These are phyloP conservation scores for Chloroclystis v-ata DNA, from an alignment of 2,888 invertebrate genomes.

Conservation along the genomic window DNA sequence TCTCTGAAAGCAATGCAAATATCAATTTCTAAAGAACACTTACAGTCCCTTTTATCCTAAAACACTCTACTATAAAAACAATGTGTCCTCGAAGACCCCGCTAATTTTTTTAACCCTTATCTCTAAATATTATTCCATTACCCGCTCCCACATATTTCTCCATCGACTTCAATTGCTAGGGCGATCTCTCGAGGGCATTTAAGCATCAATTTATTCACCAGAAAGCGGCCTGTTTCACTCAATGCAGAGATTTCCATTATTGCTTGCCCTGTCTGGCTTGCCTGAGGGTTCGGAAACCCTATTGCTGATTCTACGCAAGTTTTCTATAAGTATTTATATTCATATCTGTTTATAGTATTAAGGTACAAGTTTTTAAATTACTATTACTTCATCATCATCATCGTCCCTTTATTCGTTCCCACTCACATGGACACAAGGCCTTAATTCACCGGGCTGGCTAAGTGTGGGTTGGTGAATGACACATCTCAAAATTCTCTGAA, in stretches of 20 bases:
- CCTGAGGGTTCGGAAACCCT: too few species aligned
- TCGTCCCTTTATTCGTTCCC: too few species aligned
- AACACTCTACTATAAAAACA: conserved; percentile 9
- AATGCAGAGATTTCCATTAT: background rate
- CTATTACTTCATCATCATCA: too few species aligned
- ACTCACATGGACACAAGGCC: too few species aligned
- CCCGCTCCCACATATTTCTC: conserved; percentile 30
- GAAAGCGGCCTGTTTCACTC: conserved; percentile 5
- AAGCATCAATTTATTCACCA: conserved; percentile 35
- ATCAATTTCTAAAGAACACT: background rate
- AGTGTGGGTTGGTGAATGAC: too few species aligned
- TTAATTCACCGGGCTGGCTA: too few species aligned
- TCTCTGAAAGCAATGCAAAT: background rate
- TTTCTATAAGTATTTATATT: too few species aligned
- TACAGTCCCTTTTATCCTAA: background rate
- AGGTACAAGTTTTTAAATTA: too few species aligned
- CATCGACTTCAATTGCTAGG: conserved; percentile 30
- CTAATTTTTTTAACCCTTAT: conserved; percentile 17
- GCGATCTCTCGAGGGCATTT: conserved; percentile 34
- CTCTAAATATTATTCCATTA: conserved; percentile 25
- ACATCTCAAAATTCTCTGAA: too few species aligned
- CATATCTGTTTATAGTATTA: too few species aligned
- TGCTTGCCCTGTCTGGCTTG: too few species aligned
- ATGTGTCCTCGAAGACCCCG: conserved; percentile 2
- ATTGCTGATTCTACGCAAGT: too few species aligned